A percentile compares a stretch with the other conserved stretches of the same genome.
Conservation (phyloP, 1,140 invertebrate genomes). For the Rhopalosiphum padi region DNA sequence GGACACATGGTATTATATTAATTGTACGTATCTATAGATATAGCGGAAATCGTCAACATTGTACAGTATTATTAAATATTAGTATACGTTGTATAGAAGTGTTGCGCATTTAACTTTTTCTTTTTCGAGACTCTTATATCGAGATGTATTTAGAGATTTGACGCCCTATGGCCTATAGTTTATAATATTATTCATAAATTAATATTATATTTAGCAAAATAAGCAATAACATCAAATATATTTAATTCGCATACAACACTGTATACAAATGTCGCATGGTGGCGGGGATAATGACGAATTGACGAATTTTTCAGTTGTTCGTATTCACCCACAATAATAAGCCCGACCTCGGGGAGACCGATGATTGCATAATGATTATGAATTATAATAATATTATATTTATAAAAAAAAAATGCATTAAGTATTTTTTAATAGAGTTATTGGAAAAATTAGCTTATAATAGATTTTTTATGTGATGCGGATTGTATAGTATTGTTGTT, state of each 20-base stretch:
- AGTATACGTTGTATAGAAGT: neutral
- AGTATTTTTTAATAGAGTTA: neutral
- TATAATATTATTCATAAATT: too few relatives aligned
- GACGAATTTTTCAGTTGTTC: constrained; percentile 4
- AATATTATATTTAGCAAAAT: too few relatives aligned
- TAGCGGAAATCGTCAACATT: neutral
- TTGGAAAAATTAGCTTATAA: constrained; percentile 2
- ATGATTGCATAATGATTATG: neutral
- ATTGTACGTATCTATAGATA: neutral
- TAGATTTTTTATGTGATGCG: neutral
- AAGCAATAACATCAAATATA: too few relatives aligned
- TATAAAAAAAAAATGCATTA: neutral
- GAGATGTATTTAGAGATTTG: too few relatives aligned
- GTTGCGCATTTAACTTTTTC: neutral
- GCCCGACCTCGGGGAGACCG: neutral
- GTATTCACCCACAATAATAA: neutral
- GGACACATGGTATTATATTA: neutral
- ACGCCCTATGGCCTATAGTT: too few relatives aligned
- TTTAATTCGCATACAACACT: too few relatives aligned
- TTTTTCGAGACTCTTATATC: neutral
- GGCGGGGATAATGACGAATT: neutral
- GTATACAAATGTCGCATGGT: neutral
- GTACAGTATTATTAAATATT: neutral
- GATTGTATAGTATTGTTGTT: neutral
- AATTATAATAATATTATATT: neutral